Conservation (phyloP, 1,140 invertebrate genomes). For the Leptinotarsa lineolata region DNA sequence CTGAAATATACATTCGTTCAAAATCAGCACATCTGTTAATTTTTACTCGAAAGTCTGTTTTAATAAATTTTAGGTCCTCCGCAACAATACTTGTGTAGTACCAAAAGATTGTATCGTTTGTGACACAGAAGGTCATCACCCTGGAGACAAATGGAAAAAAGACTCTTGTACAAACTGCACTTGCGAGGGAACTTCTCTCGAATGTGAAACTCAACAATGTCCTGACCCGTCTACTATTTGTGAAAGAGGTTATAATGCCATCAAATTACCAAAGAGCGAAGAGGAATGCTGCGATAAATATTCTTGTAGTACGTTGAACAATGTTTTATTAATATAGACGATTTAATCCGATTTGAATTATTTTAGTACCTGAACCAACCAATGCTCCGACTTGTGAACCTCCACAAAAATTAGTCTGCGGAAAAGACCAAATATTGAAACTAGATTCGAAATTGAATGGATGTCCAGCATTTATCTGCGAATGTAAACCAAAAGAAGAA, state of each 20-base stretch:
- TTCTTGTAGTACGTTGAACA: constrained; percentile 62
- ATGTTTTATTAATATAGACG: neutral
- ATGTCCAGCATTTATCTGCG: constrained; percentile 72
- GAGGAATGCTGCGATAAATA: constrained; percentile 71
- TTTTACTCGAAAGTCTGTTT: too few relatives aligned
- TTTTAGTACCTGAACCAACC: constrained; percentile 60
- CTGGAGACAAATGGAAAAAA: constrained; percentile 62
- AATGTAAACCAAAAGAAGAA: constrained; percentile 71
- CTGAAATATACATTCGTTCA: too few relatives aligned
- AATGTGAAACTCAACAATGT: constrained; percentile 66
- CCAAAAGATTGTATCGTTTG: constrained; percentile 66
- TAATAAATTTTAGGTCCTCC: constrained; percentile 57
- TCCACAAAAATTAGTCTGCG: constrained; percentile 68
- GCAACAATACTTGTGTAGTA: constrained; percentile 65
- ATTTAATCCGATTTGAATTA: neutral
- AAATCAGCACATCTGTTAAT: too few relatives aligned
- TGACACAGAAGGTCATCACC: constrained; percentile 61
- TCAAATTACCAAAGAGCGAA: constrained; percentile 60
- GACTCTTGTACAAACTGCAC: constrained; percentile 77
- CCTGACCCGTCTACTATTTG: constrained; percentile 64
- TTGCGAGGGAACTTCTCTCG: constrained; percentile 62
- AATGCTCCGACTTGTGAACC: constrained; percentile 62
- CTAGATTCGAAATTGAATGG: constrained; percentile 63
- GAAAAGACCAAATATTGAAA: constrained; percentile 71
- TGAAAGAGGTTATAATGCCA: constrained; percentile 59